phyloP scores from a whole-genome alignment of 2,797 vertebrate genomes.

The Naso thynnoides region DNA sequence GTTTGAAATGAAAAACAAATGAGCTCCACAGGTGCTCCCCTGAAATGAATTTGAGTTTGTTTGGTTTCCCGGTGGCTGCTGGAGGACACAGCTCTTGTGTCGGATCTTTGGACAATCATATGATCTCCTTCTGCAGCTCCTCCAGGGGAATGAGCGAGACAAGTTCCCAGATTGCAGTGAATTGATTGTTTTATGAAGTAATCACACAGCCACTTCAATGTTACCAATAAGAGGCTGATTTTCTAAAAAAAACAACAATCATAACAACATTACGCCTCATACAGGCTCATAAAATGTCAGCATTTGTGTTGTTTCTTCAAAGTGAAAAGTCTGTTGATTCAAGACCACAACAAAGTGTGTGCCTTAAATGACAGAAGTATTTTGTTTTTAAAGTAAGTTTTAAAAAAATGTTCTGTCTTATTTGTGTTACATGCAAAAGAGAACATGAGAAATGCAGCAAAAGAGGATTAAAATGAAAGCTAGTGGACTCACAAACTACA shows the following conservation, averaged over 20 bases:
- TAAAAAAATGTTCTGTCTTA: background rate
- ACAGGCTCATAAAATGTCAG: background rate
- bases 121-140: slow-evolving; percentile 62
- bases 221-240: slow-evolving; percentile 16
- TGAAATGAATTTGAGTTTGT: slow-evolving; percentile 18
- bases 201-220: slow-evolving; percentile 15
- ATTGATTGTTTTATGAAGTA: slow-evolving; percentile 42
- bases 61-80: slow-evolving; percentile 38
- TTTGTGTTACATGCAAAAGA: background rate
- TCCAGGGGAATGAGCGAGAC: slow-evolving; percentile 24
- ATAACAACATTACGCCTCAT: slow-evolving; percentile 4
- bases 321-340: background rate
- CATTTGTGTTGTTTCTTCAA: background rate
- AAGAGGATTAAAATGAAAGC: background rate
- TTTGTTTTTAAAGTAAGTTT: background rate
- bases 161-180: slow-evolving; percentile 37
- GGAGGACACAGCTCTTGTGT: slow-evolving; percentile 60
- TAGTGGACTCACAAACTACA: background rate
- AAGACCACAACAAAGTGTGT: background rate
- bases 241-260: slow-evolving; percentile 24
- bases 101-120: slow-evolving; percentile 69
- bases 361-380: background rate
- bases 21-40: slow-evolving; percentile 25
- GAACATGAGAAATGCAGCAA: background rate
- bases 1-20: slow-evolving; percentile 41